Percentiles rank a stretch among this genome's conserved stretches.
Evolutionary conservation across 2,113 vertebrate species (phyloP).

Genomic region (Hyaena hyaena): DNA sequence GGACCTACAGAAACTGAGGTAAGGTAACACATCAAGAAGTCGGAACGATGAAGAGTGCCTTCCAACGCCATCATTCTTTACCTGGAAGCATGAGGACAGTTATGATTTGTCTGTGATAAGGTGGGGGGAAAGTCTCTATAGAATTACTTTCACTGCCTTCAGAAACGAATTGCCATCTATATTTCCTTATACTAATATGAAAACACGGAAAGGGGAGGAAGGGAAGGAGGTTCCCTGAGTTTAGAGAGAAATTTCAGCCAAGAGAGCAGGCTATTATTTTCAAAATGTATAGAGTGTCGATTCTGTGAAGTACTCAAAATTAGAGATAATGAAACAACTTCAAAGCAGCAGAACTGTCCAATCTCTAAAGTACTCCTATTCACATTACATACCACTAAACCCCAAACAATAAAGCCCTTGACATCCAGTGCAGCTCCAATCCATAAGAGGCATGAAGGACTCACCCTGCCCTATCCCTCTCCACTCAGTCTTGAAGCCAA

Average conservation of each 20-base stretch:
- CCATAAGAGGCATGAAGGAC: neutral
- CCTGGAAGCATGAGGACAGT: neutral
- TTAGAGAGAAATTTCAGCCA: conserved; percentile 15
- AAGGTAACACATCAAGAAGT: neutral
- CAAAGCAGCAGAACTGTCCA: neutral
- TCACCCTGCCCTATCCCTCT: neutral
- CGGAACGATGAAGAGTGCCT: neutral
- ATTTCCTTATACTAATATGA: neutral
- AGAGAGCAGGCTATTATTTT: neutral
- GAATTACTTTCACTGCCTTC: neutral
- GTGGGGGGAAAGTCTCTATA: neutral
- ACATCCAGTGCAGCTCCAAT: neutral
- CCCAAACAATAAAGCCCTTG: neutral
- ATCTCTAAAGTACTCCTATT: neutral
- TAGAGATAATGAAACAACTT: neutral
- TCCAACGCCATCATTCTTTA: neutral
- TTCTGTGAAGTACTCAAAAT: conserved; percentile 10
- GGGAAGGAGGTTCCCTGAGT: neutral
- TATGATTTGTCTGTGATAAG: neutral
- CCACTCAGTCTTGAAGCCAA: neutral
- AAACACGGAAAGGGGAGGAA: neutral
- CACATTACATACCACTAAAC: neutral
- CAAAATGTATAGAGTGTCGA: neutral
- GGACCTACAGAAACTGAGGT: neutral
- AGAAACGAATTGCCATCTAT: neutral